Evolutionary conservation across 2,797 vertebrate species (phyloP), one percentile per base, ranked within the genome.

Genomic region (Notoglanidium macrostoma): DNA sequence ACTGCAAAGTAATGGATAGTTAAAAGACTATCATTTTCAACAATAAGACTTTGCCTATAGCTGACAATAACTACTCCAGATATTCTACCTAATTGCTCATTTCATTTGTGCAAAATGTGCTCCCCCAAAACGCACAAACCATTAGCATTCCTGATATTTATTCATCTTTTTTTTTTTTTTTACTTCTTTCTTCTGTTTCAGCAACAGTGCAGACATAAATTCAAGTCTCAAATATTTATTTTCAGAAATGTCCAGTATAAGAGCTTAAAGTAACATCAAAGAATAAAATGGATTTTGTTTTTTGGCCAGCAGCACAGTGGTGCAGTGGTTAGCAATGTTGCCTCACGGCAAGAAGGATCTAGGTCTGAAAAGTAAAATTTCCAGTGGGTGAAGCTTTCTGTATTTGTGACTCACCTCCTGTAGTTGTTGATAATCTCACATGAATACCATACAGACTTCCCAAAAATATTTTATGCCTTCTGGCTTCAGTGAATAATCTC

Each of bases 381-480:
- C 70, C 21, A 73, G 40, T n/a, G 5, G 70, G 10, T n/a, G 44
- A 74, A 74, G 11, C 46, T 74, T 74, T 74, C 17, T 44, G 35
- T 44, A 23, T 4, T 21, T 21, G 8, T 40, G 40, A 72, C 70
- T 72, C 19, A 72, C 26, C 26, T 65, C 26, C 61, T 65, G 61
- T 65, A 65, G 65, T 8, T 68, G 65, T 68, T 14, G 14, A 35
- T 68, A 35, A 68, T 32, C 7, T 32, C 6, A 32, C 65, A 68
- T 68, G 65, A 2, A 35, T 72, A 72, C 21, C 0, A 19, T 40
- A 72, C 68, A 74, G 21, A 49, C 72, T 35, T 44, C 40, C 32
- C 21, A 21, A 72, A 72, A 72, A 72, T 72, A 72, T 72, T 72
- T 11, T 70, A 44, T 72, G 17, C 70, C 70, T 72, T 72, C 21